Conservation (phyloP, 2,888 invertebrate genomes). For the Caradrina clavipalpis region DNA sequence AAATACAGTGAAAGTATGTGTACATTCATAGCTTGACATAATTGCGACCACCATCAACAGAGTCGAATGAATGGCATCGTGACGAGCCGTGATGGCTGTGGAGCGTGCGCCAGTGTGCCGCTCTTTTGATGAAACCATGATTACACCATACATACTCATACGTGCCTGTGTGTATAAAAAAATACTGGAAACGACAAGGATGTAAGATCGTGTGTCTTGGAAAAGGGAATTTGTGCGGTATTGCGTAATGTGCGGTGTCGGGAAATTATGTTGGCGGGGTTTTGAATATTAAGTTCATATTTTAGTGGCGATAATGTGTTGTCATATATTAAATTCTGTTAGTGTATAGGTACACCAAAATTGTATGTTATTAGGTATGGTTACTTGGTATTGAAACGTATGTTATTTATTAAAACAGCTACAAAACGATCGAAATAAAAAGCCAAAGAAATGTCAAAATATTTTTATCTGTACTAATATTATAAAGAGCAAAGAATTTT, state of each 20-base stretch:
- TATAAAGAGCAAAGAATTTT: not conserved
- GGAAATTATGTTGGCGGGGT: slow-evolving; percentile 40
- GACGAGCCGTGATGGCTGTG: slow-evolving; percentile 82
- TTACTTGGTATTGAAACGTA: not conserved
- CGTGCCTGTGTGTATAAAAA: slow-evolving; percentile 58
- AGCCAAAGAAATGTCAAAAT: not conserved
- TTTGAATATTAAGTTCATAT: slow-evolving; percentile 45
- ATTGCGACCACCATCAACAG: slow-evolving; percentile 84
- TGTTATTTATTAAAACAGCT: not conserved
- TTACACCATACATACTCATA: slow-evolving; percentile 82
- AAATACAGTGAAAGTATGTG: slow-evolving; percentile 69
- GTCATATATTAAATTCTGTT: not conserved
- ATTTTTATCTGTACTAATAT: slow-evolving; percentile 1
- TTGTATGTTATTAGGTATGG: not conserved
- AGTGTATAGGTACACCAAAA: not conserved
- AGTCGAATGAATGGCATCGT: slow-evolving; percentile 80
- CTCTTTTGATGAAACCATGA: slow-evolving; percentile 89
- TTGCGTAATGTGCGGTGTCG: slow-evolving; percentile 15
- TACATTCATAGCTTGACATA: slow-evolving; percentile 74
- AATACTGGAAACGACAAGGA: slow-evolving; percentile 65
- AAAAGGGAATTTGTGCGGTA: slow-evolving; percentile 34
- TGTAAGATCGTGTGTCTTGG: slow-evolving; percentile 31
- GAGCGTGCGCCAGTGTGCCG: slow-evolving; percentile 74
- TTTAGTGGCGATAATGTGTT: slow-evolving; percentile 27
- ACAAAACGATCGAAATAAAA: not conserved